Base-by-base conservation (phyloP, 2,797 vertebrate species). In the Carduelis carduelis region DNA sequence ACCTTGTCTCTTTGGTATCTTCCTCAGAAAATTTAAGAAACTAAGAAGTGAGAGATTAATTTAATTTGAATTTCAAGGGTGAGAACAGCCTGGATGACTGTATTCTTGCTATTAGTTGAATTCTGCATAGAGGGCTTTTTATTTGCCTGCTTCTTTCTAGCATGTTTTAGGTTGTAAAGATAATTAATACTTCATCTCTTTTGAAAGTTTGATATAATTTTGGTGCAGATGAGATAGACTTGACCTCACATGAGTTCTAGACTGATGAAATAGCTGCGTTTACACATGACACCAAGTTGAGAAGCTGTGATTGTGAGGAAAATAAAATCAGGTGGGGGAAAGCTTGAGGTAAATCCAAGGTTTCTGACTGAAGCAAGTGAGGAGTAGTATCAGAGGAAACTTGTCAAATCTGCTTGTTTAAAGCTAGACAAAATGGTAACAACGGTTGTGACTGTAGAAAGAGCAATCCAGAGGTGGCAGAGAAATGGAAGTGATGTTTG, bases 381-480 rank as follows among this genome's bases (percentile, higher is more conserved):
- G 24, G 35, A 17, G 63, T 57, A 24, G 2, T 35, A 39, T 52
- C 23, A 53, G 37, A 89, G 34, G 30, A 61, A 89, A 49, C 22
- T 43, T 46, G 9, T 44, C 18, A 50, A 55, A 50, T 19, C 12
- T 14, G 24, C n/a, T 50, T 70, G 6, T 88, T 71, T 86, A 34
- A 61, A 87, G 16, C 28, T 75, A 19, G 26, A 32, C 14, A 26
- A 47, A 70, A 26, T 26, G 14, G 24, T 77, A 10, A 23, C 20
- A 20, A 0, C 2, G 2, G 3, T 53, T 3, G 1, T 75, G 61
- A 12, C 22, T 2, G 0, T 24, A 66, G 55, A 37, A 92, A 19
- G 43, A 83, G 5, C 30, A 78, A 3, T 72, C 27, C 46, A 22
- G 65, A 52, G 7, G 2, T n/a, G 22, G 10, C 27, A 61, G 49